Evolutionary conservation across 2,888 invertebrate species (phyloP).

Genomic region (Psylliodes chrysocephalus): DNA sequence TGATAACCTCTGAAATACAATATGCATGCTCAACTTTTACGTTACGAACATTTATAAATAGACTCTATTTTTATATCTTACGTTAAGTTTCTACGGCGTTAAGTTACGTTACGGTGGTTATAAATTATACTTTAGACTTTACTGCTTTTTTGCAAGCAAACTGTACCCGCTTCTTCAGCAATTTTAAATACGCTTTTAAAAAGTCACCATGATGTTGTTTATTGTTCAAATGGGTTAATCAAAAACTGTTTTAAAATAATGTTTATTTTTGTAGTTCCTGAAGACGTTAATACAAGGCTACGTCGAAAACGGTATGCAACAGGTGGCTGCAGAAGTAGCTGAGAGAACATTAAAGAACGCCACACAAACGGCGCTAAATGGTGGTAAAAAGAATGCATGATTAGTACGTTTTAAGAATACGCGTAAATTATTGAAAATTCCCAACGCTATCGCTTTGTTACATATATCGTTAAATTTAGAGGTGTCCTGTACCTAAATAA

Average conservation of each 20-base stretch:
- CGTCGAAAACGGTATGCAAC: conserved; percentile 84
- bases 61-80: too few species aligned
- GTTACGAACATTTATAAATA: too few species aligned
- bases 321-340: conserved; percentile 82
- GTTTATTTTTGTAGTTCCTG: conserved; percentile 72
- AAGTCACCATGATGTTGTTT: too few species aligned
- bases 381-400: conserved; percentile 53
- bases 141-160: too few species aligned
- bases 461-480: conserved; percentile 43
- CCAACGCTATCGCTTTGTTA: conserved; percentile 48
- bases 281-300: conserved; percentile 84
- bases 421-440: conserved; percentile 42
- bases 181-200: too few species aligned
- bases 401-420: conserved; percentile 43
- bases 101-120: too few species aligned
- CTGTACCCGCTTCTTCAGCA: too few species aligned
- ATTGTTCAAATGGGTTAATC: too few species aligned
- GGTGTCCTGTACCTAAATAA: conserved; percentile 23
- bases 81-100: too few species aligned
- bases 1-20: too few species aligned
- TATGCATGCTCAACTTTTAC: too few species aligned
- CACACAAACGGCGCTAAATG: conserved; percentile 52
- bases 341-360: conserved; percentile 72
- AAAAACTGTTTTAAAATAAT: background rate
- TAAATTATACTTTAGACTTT: too few species aligned